Conservation (phyloP, 2,888 invertebrate species). For the Mythimna impura region DNA sequence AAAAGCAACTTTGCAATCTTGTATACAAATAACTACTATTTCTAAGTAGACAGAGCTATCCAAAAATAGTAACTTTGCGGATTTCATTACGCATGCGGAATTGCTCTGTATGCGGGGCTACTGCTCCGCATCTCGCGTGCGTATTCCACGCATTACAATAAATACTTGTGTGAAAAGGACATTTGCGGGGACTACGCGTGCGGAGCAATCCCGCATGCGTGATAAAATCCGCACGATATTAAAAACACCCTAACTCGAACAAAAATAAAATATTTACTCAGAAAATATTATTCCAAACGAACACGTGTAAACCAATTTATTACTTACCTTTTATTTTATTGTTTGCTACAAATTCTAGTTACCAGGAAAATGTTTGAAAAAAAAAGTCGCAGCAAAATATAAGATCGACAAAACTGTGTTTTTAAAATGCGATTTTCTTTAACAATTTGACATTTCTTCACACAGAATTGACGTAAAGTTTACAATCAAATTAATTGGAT, state of each 20-base stretch:
- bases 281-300: neutral
- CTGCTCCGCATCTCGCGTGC: too few relatives aligned
- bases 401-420: neutral
- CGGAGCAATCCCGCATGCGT: too few relatives aligned
- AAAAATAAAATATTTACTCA: neutral
- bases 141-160: too few relatives aligned
- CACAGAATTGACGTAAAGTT: slow-evolving; percentile 15
- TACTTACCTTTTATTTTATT: neutral
- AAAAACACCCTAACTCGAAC: neutral
- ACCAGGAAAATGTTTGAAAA: neutral
- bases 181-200: too few relatives aligned
- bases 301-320: neutral
- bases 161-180: too few relatives aligned
- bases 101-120: too few relatives aligned
- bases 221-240: too few relatives aligned
- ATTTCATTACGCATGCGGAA: too few relatives aligned
- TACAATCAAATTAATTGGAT: slow-evolving; percentile 28
- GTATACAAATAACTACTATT: too few relatives aligned
- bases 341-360: neutral
- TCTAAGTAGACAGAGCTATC: too few relatives aligned
- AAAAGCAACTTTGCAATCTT: too few relatives aligned
- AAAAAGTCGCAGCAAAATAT: neutral
- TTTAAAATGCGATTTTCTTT: neutral
- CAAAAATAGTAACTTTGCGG: too few relatives aligned
- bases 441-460: neutral